phyloP scores from a whole-genome alignment of 2,888 invertebrate species.

The Sminthurinus aureus region DNA sequence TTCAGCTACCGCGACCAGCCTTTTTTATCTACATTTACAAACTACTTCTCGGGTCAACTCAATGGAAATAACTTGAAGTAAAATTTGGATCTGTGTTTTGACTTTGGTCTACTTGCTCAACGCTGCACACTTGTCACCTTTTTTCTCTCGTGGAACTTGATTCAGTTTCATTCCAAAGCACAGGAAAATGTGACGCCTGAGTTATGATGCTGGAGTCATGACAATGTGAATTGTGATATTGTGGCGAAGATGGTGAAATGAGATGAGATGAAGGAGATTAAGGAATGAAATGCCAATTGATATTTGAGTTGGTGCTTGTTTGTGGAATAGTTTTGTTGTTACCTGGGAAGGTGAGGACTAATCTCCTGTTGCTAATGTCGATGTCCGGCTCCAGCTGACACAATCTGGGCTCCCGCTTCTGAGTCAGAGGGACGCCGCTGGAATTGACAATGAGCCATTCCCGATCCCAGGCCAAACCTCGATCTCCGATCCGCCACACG shows the following conservation, averaged over 20 bases:
- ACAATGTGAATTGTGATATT: too few relatives aligned
- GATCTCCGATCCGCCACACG: conserved; percentile 76
- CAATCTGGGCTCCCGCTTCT: conserved; percentile 82
- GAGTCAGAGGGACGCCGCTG: conserved; percentile 83
- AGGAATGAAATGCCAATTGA: too few relatives aligned
- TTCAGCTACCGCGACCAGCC: too few relatives aligned
- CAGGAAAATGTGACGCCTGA: too few relatives aligned
- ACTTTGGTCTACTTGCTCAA: too few relatives aligned
- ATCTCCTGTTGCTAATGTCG: conserved; percentile 63
- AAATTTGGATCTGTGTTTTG: conserved; percentile 26
- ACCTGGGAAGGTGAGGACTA: conserved; percentile 53
- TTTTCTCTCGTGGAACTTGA: not conserved
- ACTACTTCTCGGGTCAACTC: conserved; percentile 25
- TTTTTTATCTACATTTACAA: too few relatives aligned
- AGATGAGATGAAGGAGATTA: too few relatives aligned
- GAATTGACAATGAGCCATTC: conserved; percentile 92
- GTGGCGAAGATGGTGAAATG: too few relatives aligned
- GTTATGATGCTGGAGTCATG: too few relatives aligned
- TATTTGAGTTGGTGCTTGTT: too few relatives aligned
- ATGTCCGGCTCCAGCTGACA: conserved; percentile 80
- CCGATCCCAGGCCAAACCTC: conserved; percentile 87
- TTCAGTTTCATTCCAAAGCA: too few relatives aligned
- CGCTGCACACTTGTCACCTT: too few relatives aligned
- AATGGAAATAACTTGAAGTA: conserved; percentile 23
- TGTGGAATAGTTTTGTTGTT: conserved; percentile 30